Evolutionary conservation across 2,797 vertebrate genomes (phyloP).

Genomic region (Phrynocephalus vlangalii): DNA sequence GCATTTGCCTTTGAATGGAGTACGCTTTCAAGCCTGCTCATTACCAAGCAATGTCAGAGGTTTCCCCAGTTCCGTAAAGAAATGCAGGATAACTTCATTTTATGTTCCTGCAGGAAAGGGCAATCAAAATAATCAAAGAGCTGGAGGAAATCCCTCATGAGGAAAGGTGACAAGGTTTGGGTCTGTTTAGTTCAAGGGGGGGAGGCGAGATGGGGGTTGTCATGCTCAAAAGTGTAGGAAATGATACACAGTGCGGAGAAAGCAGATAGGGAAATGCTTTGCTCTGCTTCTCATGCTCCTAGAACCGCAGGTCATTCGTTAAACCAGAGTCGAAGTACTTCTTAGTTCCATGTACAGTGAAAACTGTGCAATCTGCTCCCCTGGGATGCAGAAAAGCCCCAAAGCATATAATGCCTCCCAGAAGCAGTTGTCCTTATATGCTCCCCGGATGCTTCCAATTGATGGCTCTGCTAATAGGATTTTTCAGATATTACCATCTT

Average conservation of each 20-base stretch:
- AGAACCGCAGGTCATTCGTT: neutral
- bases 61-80: neutral
- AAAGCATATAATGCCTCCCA: too few relatives aligned
- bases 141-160: neutral
- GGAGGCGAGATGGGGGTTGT: neutral
- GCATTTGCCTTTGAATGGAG: neutral
- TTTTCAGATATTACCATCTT: too few relatives aligned
- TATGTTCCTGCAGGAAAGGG: neutral
- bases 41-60: neutral
- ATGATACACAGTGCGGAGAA: neutral
- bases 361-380: neutral
- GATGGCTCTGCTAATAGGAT: too few relatives aligned
- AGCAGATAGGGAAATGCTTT: neutral
- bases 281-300: neutral
- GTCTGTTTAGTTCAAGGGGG: neutral
- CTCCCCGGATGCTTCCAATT: too few relatives aligned
- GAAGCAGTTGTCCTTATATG: too few relatives aligned
- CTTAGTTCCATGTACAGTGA: neutral
- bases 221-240: neutral
- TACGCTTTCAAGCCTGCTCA: neutral
- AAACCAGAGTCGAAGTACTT: neutral
- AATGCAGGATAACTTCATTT: neutral
- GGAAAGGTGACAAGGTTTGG: neutral
- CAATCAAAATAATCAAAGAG: neutral
- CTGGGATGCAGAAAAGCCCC: neutral